Conservation (phyloP, 2,888 invertebrate genomes). For the Caenorhabditis uteleia region DNA sequence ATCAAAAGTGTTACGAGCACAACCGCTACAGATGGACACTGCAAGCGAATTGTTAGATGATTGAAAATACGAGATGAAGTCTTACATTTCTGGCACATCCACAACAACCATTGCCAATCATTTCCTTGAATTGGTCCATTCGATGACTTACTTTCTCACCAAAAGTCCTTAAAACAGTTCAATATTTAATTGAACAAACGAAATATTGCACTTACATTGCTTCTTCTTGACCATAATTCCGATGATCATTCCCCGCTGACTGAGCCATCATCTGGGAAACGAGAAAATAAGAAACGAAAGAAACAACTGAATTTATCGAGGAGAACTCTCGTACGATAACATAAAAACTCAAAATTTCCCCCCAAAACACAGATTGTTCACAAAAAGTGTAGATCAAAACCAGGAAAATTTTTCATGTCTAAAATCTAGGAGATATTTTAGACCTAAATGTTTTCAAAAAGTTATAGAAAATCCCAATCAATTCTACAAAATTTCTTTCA, state of each 20-base stretch:
- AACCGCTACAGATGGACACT: conserved; percentile 46
- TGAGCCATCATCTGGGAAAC: too few species aligned
- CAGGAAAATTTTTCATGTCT: too few species aligned
- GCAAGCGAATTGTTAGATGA: not conserved
- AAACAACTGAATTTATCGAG: too few species aligned
- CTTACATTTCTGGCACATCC: conserved; percentile 19
- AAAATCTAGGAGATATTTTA: too few species aligned
- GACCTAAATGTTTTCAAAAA: too few species aligned
- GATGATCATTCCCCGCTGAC: conserved; percentile 12
- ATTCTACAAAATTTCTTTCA: too few species aligned
- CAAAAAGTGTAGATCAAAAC: too few species aligned
- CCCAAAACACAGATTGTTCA: too few species aligned
- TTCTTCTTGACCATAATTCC: conserved; percentile 27
- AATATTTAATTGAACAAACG: not conserved
- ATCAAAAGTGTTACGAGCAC: conserved; percentile 40
- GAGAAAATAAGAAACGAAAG: too few species aligned
- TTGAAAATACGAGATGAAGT: not conserved
- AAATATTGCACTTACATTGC: conserved; percentile 13
- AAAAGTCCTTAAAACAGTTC: conserved; percentile 33
- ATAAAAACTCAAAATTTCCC: too few species aligned
- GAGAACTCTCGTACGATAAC: too few species aligned
- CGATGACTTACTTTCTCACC: conserved; percentile 33
- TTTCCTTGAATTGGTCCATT: conserved; percentile 34
- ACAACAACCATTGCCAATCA: conserved; percentile 20
- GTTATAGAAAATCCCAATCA: too few species aligned